These are phyloP conservation scores for Liposcelis brunnea DNA, from an alignment of 2,888 invertebrate species.

Conservation along the genomic window DNA sequence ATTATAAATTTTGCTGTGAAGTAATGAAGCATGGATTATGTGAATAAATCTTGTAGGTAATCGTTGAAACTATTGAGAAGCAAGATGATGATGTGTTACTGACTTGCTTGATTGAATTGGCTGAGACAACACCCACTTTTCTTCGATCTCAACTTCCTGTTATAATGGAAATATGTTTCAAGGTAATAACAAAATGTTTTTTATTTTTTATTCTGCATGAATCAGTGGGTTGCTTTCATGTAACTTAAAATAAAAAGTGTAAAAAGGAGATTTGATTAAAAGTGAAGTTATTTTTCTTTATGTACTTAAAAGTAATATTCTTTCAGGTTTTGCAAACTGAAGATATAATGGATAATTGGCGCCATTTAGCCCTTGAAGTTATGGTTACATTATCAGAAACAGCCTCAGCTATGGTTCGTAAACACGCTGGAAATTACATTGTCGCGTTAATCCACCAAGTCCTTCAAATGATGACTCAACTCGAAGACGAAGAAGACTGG, in stretches of 20 bases:
- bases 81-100: constrained; percentile 79
- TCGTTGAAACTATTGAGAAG: constrained; percentile 65
- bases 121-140: constrained; percentile 85
- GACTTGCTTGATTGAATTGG: constrained; percentile 85
- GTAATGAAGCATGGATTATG: too few relatives aligned
- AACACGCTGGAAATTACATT: constrained; percentile 72
- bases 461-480: constrained; percentile 85
- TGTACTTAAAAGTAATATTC: constrained; percentile 9
- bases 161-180: constrained; percentile 78
- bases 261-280: too few relatives aligned
- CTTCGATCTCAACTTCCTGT: constrained; percentile 69
- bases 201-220: too few relatives aligned
- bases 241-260: too few relatives aligned
- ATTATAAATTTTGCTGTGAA: too few relatives aligned
- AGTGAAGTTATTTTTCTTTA: not conserved
- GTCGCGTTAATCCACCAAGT: constrained; percentile 64
- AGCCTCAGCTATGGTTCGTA: constrained; percentile 91
- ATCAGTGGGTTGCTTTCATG: too few relatives aligned
- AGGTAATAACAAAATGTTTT: constrained; percentile 32
- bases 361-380: constrained; percentile 81
- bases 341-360: constrained; percentile 63
- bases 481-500: constrained; percentile 87
- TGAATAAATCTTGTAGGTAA: constrained; percentile 39
- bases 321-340: constrained; percentile 45
- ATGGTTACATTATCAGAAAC: constrained; percentile 77